Percentiles rank a stretch among this genome's conserved stretches.
Conservation (phyloP, 2,113 vertebrate species). For the Miniopterus natalensis region DNA sequence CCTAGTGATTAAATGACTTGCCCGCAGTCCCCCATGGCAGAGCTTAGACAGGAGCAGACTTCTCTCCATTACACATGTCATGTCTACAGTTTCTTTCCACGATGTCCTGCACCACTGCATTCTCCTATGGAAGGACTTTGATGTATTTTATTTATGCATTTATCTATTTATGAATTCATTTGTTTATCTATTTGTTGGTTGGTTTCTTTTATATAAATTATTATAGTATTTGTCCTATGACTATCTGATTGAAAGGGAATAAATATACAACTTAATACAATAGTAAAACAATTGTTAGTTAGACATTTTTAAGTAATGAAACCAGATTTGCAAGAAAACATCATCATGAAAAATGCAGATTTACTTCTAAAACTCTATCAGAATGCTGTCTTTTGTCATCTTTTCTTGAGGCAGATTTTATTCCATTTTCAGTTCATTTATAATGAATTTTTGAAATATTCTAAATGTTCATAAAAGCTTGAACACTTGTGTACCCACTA, state of each 20-base stretch:
- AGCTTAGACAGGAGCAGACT: background rate
- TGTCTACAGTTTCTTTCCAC: background rate
- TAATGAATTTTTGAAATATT: slow-evolving; percentile 5
- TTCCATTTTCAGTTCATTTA: slow-evolving; percentile 39
- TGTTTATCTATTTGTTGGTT: background rate
- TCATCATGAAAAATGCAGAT: background rate
- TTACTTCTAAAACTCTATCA: slow-evolving; percentile 6
- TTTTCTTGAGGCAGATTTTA: slow-evolving; percentile 15
- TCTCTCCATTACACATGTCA: background rate
- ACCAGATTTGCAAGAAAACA: slow-evolving; percentile 1
- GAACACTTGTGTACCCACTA: background rate
- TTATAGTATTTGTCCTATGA: background rate
- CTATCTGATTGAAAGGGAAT: background rate
- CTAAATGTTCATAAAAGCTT: slow-evolving; percentile 30
- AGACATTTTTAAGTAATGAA: slow-evolving; percentile 2
- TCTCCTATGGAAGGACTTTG: background rate
- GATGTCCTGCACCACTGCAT: background rate
- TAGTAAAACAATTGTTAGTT: background rate
- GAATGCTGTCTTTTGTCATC: background rate
- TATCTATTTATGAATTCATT: background rate
- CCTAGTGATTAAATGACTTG: background rate
- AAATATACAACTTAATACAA: background rate
- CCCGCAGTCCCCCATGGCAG: background rate
- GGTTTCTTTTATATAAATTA: background rate
- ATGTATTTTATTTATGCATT: background rate